Evolutionary conservation across 1,140 invertebrate genomes (phyloP), one percentile per base, ranked within the genome.

Genomic region (Lethrus apterus): DNA sequence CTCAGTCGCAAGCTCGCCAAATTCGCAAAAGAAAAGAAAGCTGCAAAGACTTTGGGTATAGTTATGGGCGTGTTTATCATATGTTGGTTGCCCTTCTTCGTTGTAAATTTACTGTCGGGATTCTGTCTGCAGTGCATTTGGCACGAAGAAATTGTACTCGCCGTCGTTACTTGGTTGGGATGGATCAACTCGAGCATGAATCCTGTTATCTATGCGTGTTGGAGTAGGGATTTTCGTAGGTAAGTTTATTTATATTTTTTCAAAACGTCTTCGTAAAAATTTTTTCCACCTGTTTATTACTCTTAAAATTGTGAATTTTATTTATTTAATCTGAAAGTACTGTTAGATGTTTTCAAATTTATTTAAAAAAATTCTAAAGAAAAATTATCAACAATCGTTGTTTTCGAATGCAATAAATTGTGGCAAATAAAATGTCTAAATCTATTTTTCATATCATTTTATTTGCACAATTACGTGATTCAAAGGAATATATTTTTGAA

Each of bases 121-220:
- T 84, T 96, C 58, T 96, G 93, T 68, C 76, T 81, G 19, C 76
- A 83, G 51, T 94, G 90, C 66, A 86, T 93, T 46, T 79, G 81
- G 64, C 82, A 94, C 46, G 88, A 90, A 57, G 85, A 94, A 58
- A 79, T 93, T 30, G 84, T 97, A 2, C 89, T 89, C 48, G 88
- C 89, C 9, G 81, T 97, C 17, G 89, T 98, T 24, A 97, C 93
- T 23, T 99, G 96, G 96, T 79, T 98, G 2, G 96, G 96, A 33
- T 99, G 97, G 89, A 89, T 98, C 59, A 99, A 99, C 71, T 98
- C 93, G 17, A 86, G 89, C 21, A 93, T 97, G 89, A 97, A 96
- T 73, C 93, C 93, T 1, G 86, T 96, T 40, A 98, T 98, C 58
- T 98, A 98, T 68, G 92, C 93, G 2, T 95, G 89, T 60, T 96